Evolutionary conservation across 1,140 invertebrate genomes (phyloP), one percentile per base, ranked within the genome.

Genomic region (Zeugodacus cucurbitae): DNA sequence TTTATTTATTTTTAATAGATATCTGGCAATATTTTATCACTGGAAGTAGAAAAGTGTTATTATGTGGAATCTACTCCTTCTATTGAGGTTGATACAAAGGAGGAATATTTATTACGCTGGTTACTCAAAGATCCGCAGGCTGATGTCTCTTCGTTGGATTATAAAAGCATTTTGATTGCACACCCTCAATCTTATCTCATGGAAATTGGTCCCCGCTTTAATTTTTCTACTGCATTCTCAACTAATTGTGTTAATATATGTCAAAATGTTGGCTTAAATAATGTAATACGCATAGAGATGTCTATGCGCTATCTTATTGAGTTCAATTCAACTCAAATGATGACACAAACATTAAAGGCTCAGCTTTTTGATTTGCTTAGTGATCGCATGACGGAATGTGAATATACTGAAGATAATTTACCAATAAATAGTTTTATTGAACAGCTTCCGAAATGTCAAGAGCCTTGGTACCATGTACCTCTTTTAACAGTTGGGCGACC

Each of bases 201-300:
- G 90, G 97, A 98, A 95, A 96, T 97, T 93, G 97, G 97, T 41
- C 97, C 97, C 58, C 96, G 96, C 94, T 97, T 91, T 54, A 99
- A 98, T 94, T 99, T 99, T 93, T 98, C 97, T 14, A 99, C 98
- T 59, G 96, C 98, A 1, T 98, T 98, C 91, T 99, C 98, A 1
- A 98, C 97, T 89, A 99, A 99, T 94, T 97, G 98, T 85, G 97
- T 99, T 5, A 98, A 98, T 44, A 99, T 99, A 89, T 98, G 97
- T 93, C 95, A 96, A 89, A 97, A 97, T 89, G 95, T 98, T 85
- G 96, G 97, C 10, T 93, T 99, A 8, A 93, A 94, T 37, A 95
- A 96, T 93, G 94, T 99, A 2, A 95, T 93, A 2, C 95, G 98
- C 86, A 94, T 99, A 86, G 98, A 99, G 95, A 94, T 95, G 29